These are phyloP conservation scores for Synergus laeviventris DNA, from an alignment of 2,888 invertebrate species.

Conservation along the genomic window DNA sequence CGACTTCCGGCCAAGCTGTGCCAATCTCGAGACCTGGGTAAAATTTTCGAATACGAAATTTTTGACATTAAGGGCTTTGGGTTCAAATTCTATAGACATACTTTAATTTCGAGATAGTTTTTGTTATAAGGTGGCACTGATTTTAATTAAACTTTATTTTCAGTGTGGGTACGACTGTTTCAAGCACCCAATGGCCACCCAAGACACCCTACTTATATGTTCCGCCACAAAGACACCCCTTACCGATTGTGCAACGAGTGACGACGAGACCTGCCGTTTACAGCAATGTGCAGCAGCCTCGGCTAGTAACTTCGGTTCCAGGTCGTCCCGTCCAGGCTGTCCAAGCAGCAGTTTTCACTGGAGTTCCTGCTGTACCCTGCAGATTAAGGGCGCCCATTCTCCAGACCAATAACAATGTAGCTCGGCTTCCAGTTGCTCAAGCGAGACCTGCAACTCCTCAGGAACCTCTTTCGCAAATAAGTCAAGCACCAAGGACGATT, in stretches of 20 bases:
- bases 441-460: conserved; percentile 68
- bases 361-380: conserved; percentile 68
- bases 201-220: conserved; percentile 72
- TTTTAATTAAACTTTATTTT: not conserved
- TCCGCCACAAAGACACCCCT: conserved; percentile 69
- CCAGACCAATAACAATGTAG: conserved; percentile 64
- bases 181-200: conserved; percentile 71
- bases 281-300: conserved; percentile 65
- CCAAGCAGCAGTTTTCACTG: conserved; percentile 53
- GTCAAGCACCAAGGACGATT: conserved; percentile 65
- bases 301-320: conserved; percentile 67
- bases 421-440: conserved; percentile 68
- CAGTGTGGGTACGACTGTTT: conserved; percentile 66
- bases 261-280: conserved; percentile 65
- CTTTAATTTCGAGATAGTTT: too few relatives aligned
- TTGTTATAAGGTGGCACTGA: too few relatives aligned
- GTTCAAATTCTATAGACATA: not conserved
- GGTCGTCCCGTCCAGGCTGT: conserved; percentile 70
- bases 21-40: conserved; percentile 70
- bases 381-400: conserved; percentile 71
- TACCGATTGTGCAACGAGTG: conserved; percentile 69
- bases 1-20: conserved; percentile 68
- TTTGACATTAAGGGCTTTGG: not conserved
- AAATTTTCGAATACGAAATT: not conserved
- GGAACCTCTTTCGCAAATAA: conserved; percentile 62